Conservation (phyloP, 64 coral and sea anemone genomes). For the Montipora cactus region DNA sequence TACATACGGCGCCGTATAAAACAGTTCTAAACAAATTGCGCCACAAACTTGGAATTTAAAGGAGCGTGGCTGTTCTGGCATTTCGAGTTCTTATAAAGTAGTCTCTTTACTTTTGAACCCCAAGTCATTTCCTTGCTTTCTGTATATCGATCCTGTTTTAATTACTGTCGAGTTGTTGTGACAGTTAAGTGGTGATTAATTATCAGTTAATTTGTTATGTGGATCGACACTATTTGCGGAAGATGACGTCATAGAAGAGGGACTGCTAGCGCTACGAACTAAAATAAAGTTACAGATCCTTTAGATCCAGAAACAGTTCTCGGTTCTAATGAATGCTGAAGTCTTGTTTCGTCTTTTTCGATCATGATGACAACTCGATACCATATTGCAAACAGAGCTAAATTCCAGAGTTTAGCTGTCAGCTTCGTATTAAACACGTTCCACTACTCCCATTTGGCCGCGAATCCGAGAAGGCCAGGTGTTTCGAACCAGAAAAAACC, state of each 20-base stretch:
- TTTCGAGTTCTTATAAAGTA: background rate
- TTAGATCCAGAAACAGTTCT: too few species aligned
- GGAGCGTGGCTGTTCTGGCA: background rate
- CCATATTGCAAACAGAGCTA: background rate
- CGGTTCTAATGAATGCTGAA: too few species aligned
- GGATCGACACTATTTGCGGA: background rate
- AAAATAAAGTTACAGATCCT: too few species aligned
- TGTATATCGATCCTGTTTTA: background rate
- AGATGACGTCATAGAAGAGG: slow-evolving; percentile 5
- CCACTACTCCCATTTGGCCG: background rate
- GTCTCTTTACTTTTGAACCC: background rate
- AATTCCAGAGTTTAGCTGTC: slow-evolving; percentile 7
- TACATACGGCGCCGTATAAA: background rate
- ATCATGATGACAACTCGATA: background rate
- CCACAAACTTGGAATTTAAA: background rate
- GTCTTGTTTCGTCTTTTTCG: background rate
- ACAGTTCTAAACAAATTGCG: background rate
- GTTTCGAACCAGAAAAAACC: slow-evolving; percentile 20
- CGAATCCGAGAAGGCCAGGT: background rate
- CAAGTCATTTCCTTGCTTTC: background rate
- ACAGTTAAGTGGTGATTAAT: background rate
- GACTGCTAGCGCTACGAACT: background rate
- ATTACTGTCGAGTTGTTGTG: background rate
- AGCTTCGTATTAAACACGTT: background rate
- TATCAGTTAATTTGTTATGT: background rate